Conservation (phyloP, 2,888 invertebrate genomes). For the Rotaria socialis region DNA sequence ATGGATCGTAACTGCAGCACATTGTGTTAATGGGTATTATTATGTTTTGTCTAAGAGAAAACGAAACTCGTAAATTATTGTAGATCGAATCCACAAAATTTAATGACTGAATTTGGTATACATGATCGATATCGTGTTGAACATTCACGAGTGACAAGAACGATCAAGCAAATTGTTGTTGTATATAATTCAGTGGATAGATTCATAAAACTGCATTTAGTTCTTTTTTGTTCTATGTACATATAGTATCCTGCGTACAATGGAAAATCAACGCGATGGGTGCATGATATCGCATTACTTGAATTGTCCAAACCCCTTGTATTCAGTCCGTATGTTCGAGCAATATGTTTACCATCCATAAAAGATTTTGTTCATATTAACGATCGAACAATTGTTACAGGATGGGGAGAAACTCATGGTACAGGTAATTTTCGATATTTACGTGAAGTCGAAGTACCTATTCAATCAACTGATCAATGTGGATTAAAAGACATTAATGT, state of each 20-base stretch:
- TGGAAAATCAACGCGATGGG: background rate
- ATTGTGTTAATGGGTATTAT: background rate
- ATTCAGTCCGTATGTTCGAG: background rate
- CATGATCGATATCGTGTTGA: background rate
- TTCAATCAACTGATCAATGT: background rate
- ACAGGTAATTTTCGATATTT: slow-evolving; percentile 24
- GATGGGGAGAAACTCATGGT: slow-evolving; percentile 24
- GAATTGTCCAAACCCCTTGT: background rate
- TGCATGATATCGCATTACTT: background rate
- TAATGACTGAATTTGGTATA: background rate
- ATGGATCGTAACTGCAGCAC: background rate
- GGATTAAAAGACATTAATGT: background rate
- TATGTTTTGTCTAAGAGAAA: background rate
- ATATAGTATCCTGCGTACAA: background rate
- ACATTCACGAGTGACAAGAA: background rate
- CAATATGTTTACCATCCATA: background rate
- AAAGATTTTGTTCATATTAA: background rate
- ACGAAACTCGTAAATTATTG: background rate
- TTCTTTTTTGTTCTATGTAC: background rate
- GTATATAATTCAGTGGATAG: background rate
- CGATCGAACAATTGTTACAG: background rate
- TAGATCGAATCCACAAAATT: background rate
- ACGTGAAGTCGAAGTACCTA: slow-evolving; percentile 30
- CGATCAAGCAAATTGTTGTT: background rate
- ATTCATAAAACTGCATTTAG: too few relatives aligned